Conservation (phyloP, 2,888 invertebrate genomes). For the Saturnia pavonia region DNA sequence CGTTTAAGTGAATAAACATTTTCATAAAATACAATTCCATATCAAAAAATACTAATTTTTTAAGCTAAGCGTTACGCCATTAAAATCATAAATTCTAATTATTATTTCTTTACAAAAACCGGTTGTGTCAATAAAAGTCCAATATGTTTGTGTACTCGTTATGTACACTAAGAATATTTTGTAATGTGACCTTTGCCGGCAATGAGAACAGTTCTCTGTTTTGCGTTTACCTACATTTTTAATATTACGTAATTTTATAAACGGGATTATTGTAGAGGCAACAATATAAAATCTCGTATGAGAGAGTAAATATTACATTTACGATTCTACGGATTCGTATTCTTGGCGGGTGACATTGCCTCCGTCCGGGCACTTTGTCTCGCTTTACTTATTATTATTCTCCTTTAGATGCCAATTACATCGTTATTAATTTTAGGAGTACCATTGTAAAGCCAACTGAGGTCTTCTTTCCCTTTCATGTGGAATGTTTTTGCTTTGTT, state of each 20-base stretch:
- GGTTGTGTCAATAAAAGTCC: not conserved
- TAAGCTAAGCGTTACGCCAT: not conserved
- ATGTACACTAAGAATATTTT: not conserved
- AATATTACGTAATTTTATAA: not conserved
- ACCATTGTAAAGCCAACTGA: not conserved
- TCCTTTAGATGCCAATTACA: not conserved
- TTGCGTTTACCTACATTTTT: constrained; percentile 5
- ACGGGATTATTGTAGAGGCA: not conserved
- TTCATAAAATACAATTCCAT: too few relatives aligned
- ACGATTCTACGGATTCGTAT: constrained; percentile 9
- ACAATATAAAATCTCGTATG: not conserved
- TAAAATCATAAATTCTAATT: not conserved
- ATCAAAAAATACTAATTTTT: too few relatives aligned
- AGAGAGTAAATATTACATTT: constrained; percentile 6
- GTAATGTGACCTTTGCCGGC: constrained; percentile 5
- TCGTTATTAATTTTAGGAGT: not conserved
- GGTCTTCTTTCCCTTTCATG: too few relatives aligned
- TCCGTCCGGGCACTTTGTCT: constrained; percentile 15
- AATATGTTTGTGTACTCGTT: not conserved
- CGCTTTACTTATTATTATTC: constrained; percentile 16
- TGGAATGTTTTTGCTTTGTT: not conserved
- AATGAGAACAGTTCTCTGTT: not conserved
- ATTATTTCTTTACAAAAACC: not conserved
- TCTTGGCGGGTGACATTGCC: constrained; percentile 32
- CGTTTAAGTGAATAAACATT: not conserved